phyloP scores from a whole-genome alignment of 2,113 vertebrate genomes.

The Oreochromis niloticus region DNA sequence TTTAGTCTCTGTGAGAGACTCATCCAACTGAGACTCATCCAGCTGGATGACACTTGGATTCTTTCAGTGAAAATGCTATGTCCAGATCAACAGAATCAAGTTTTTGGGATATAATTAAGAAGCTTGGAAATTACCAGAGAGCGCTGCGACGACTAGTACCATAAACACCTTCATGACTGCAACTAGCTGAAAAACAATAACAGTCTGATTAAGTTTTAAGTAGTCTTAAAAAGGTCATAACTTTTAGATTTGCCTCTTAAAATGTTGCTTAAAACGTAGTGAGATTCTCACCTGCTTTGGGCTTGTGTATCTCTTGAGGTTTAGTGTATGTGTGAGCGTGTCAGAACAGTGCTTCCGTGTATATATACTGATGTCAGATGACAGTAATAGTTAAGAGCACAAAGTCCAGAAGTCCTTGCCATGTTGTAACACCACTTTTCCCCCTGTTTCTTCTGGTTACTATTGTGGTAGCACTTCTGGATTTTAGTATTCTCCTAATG shows the following conservation, averaged over 20 bases:
- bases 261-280: background rate
- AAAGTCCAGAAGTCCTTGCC: conserved; percentile 70
- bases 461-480: background rate
- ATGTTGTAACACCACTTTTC: conserved; percentile 49
- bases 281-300: conserved; percentile 46
- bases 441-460: background rate
- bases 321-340: conserved; percentile 7
- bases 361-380: conserved; percentile 53
- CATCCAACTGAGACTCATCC: background rate
- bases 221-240: background rate
- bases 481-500: background rate
- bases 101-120: background rate
- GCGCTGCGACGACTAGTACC: conserved; percentile 43
- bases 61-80: background rate
- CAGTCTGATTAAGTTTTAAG: background rate
- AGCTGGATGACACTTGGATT: background rate
- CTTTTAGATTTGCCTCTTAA: background rate
- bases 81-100: background rate
- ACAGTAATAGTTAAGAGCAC: conserved; percentile 49
- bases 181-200: conserved; percentile 17
- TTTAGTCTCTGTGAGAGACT: background rate
- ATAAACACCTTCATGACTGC: conserved; percentile 61
- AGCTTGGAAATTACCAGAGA: conserved; percentile 60
- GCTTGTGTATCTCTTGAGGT: background rate
- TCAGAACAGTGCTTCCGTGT: background rate